Base-by-base conservation (phyloP, 2,113 vertebrate genomes). In the Delphinapterus leucas region DNA sequence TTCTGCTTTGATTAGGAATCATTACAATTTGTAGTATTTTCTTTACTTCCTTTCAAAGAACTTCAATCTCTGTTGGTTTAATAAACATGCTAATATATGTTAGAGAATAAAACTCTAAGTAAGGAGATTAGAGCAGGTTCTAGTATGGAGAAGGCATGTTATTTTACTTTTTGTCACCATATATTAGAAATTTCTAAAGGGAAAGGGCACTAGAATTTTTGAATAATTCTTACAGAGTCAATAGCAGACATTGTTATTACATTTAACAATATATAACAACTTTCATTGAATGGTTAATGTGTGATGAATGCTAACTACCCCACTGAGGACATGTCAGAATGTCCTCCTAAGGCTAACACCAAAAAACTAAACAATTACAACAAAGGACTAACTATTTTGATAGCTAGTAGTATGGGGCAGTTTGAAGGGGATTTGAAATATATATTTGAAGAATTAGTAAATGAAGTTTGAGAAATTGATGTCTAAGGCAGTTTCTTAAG, bases 1-100 rank as follows among this genome's bases (percentile, higher is more conserved):
- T 96, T 36, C 26, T 20, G 13, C 41, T 97, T 97, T 93, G 31
- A 85, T 38, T 87, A 49, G 23, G 23, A 36, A 77, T 97, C 20
- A 41, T 53, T 95, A 8, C 1, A 38, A 1, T 94, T 96, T 49
- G 88, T 67, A 2, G 0, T 47, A 2, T 41, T 85, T 93, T 82
- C 70, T 88, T 47, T 82, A 86, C 12, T 7, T 93, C 90, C 8
- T 31, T 94, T 36, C 21, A 47, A n/a, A 68, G 23, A 33, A 6
- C 4, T 97, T 10, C 70, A 49, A 11, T 88, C n/a, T 23, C 2
- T 49, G 0, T 33, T 55, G 31, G 7, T 76, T 95, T 55, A 80
- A 49, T 81, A 67, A 89, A 65, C 26, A 80, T 63, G 5, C 14
- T 44, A 91, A 88, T 20, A 5, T 13, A 14, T 47, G 8, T 38